phyloP scores from a whole-genome alignment of 2,888 invertebrate genomes.

The Ophion slaviceki region DNA sequence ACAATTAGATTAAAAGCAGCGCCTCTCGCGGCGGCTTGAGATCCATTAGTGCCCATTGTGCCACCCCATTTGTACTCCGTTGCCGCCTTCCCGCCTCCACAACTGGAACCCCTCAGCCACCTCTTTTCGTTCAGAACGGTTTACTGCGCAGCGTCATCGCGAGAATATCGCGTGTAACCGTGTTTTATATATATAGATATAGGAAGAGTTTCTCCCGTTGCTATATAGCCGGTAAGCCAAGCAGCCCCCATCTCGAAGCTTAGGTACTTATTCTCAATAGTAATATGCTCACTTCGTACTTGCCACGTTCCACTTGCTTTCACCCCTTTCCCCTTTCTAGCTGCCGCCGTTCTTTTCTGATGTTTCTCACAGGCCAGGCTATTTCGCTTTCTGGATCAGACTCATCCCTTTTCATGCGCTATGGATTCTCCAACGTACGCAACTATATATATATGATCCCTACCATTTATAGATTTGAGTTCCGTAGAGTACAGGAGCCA shows the following conservation, averaged over 20 bases:
- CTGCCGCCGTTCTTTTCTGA: slow-evolving; percentile 52
- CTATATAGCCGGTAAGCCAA: slow-evolving; percentile 47
- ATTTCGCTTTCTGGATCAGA: slow-evolving; percentile 57
- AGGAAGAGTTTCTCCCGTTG: slow-evolving; percentile 31
- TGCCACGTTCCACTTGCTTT: slow-evolving; percentile 72
- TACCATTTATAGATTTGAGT: too few species aligned
- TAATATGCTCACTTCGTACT: slow-evolving; percentile 84
- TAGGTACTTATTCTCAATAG: slow-evolving; percentile 84
- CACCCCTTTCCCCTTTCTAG: slow-evolving; percentile 54
- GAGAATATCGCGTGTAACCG: slow-evolving; percentile 30
- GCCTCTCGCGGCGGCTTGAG: slow-evolving; percentile 83
- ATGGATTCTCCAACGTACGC: too few species aligned
- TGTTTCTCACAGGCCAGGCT: slow-evolving; percentile 38
- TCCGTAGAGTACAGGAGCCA: too few species aligned
- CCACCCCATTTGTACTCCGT: slow-evolving; percentile 82
- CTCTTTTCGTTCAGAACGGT: slow-evolving; percentile 56
- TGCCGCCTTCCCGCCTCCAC: slow-evolving; percentile 74
- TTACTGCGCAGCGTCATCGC: slow-evolving; percentile 36
- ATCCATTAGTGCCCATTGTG: slow-evolving; percentile 84
- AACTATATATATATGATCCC: too few species aligned
- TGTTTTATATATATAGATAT: slow-evolving; percentile 7
- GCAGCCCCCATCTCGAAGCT: slow-evolving; percentile 80
- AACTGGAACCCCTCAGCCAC: slow-evolving; percentile 70
- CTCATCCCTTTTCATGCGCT: slow-evolving; percentile 30
- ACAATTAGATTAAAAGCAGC: slow-evolving; percentile 84